Percentiles rank a stretch among this genome's conserved stretches.
phyloP scores from a whole-genome alignment of 2,888 invertebrate genomes.

The Gymnocheta viridis region DNA sequence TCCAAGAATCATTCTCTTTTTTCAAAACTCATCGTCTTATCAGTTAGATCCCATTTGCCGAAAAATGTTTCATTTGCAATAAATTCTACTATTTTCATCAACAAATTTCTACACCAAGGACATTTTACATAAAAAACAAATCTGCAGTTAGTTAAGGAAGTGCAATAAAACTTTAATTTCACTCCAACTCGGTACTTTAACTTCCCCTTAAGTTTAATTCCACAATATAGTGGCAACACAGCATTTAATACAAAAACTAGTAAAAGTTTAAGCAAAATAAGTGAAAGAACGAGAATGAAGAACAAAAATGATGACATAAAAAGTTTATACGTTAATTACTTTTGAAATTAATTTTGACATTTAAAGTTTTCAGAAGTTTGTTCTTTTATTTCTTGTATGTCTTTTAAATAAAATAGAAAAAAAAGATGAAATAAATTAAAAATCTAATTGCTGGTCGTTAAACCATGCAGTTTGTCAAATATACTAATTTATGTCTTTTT shows the following conservation, averaged over 20 bases:
- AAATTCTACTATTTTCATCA: too few relatives aligned
- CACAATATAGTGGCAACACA: neutral
- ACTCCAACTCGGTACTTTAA: too few relatives aligned
- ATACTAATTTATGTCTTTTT: constrained; percentile 45
- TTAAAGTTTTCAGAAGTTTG: constrained; percentile 69
- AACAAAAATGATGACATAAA: constrained; percentile 72
- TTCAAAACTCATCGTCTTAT: too few relatives aligned
- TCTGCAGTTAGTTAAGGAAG: too few relatives aligned
- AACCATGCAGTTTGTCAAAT: constrained; percentile 34
- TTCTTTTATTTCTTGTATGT: constrained; percentile 37
- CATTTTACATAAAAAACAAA: too few relatives aligned
- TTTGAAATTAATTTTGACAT: constrained; percentile 75
- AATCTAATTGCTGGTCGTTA: constrained; percentile 39
- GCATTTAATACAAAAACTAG: constrained; percentile 17
- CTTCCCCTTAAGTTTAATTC: too few relatives aligned
- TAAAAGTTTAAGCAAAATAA: constrained; percentile 16
- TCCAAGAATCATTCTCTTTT: too few relatives aligned
- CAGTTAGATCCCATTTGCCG: too few relatives aligned
- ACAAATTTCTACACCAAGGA: too few relatives aligned
- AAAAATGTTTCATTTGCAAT: too few relatives aligned
- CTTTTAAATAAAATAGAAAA: neutral
- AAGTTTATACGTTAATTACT: constrained; percentile 75
- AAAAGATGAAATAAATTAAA: constrained; percentile 17
- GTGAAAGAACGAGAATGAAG: neutral
- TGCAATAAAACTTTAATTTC: too few relatives aligned